These are phyloP conservation scores for Tenthredo scrophulariae DNA, from an alignment of 2,888 invertebrate genomes.

Conservation along the genomic window DNA sequence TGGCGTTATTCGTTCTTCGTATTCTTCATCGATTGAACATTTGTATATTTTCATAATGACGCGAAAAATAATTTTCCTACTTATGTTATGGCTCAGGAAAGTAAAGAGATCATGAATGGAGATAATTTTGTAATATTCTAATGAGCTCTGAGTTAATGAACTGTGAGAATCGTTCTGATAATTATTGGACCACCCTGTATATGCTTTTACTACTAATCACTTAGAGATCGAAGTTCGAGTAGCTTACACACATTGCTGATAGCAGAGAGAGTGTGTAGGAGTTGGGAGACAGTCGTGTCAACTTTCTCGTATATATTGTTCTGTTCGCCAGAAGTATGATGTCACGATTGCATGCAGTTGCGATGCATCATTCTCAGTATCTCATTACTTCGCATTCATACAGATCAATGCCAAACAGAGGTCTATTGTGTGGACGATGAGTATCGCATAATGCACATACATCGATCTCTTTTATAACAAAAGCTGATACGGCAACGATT, in stretches of 20 bases:
- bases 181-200: slow-evolving; percentile 20
- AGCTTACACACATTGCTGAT: slow-evolving; percentile 44
- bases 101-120: neutral
- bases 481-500: neutral
- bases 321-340: slow-evolving; percentile 39
- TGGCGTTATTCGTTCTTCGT: neutral
- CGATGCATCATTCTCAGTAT: slow-evolving; percentile 51
- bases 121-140: neutral
- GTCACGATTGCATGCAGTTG: slow-evolving; percentile 51
- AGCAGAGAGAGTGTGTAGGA: slow-evolving; percentile 45
- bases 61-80: neutral
- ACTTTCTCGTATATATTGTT: slow-evolving; percentile 29
- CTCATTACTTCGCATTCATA: slow-evolving; percentile 40
- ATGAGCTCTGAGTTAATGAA: neutral
- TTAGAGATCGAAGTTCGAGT: slow-evolving; percentile 32
- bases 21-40: neutral
- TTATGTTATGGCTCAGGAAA: neutral
- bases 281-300: slow-evolving; percentile 46
- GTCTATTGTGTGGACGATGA: slow-evolving; percentile 6
- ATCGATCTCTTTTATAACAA: neutral
- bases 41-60: neutral
- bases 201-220: slow-evolving; percentile 15
- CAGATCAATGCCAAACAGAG: slow-evolving; percentile 40
- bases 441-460: neutral
- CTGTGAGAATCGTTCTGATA: neutral